These are phyloP conservation scores for Procambarus clarkii DNA, from an alignment of 1,140 invertebrate genomes.

Conservation along the genomic window DNA sequence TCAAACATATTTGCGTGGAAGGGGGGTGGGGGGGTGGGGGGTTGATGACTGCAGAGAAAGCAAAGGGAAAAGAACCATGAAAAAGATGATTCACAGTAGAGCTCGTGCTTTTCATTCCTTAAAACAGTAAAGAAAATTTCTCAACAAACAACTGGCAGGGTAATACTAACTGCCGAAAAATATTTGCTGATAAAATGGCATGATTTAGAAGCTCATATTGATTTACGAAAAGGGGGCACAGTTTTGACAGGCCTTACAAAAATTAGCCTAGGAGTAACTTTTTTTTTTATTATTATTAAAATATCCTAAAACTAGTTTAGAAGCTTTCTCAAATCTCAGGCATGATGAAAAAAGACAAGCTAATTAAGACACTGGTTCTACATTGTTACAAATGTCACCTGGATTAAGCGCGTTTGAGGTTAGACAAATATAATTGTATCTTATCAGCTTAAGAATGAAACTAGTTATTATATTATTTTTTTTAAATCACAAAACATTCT, in stretches of 20 bases:
- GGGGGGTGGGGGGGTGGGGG: too few species aligned
- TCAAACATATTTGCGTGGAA: neutral
- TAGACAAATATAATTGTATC: neutral
- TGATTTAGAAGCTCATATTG: neutral
- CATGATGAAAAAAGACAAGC: neutral
- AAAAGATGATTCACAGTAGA: constrained; percentile 12
- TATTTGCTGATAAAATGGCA: neutral
- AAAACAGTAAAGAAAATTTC: constrained; percentile 9
- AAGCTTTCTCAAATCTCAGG: constrained; percentile 1
- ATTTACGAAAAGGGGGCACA: neutral
- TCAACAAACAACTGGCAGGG: neutral
- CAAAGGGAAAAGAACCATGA: neutral
- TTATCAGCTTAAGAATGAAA: neutral
- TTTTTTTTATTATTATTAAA: neutral
- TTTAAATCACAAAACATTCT: neutral
- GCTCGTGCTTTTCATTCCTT: constrained; percentile 23
- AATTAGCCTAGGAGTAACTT: neutral
- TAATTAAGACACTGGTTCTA: neutral
- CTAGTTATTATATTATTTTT: neutral
- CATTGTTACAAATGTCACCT: neutral
- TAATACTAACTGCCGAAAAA: constrained; percentile 12
- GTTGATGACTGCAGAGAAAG: neutral
- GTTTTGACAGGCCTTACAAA: neutral
- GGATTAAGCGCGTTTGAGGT: neutral
- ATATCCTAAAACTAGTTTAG: neutral